These are phyloP conservation scores for Rhinolophus sinicus DNA, from an alignment of 2,113 vertebrate genomes.

Conservation along the genomic window DNA sequence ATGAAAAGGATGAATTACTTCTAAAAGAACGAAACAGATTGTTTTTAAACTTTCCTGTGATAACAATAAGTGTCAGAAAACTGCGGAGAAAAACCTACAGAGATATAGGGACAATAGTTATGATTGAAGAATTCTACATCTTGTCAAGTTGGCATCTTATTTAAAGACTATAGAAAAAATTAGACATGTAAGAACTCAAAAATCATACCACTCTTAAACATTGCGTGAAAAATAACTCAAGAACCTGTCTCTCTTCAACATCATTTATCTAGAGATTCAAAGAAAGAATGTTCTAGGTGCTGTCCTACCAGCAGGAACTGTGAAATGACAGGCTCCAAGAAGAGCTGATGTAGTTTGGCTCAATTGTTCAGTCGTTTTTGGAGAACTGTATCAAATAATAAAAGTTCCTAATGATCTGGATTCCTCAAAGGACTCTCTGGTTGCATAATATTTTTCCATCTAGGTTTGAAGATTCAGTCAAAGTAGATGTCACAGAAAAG, in stretches of 20 bases:
- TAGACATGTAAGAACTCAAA: not conserved
- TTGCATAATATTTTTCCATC: not conserved
- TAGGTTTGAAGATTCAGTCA: not conserved
- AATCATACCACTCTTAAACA: not conserved
- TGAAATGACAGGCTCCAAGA: not conserved
- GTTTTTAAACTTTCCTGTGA: not conserved
- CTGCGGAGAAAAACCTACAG: not conserved
- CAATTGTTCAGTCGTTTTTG: not conserved
- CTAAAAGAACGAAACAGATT: not conserved
- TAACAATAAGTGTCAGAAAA: not conserved
- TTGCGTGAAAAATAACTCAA: not conserved
- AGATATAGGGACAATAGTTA: not conserved
- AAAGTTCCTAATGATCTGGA: not conserved
- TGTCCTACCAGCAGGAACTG: not conserved
- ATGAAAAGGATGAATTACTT: not conserved
- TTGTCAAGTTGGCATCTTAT: not conserved
- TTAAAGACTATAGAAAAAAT: constrained; percentile 4
- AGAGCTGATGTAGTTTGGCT: not conserved
- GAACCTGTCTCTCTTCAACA: not conserved
- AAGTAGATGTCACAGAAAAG: not conserved
- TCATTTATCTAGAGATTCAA: not conserved
- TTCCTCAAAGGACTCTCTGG: not conserved
- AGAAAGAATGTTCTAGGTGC: not conserved
- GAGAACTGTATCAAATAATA: not conserved
- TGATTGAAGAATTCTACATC: not conserved